Evolutionary conservation across 2,888 invertebrate species (phyloP).

Genomic region (Syrista parreyssii): DNA sequence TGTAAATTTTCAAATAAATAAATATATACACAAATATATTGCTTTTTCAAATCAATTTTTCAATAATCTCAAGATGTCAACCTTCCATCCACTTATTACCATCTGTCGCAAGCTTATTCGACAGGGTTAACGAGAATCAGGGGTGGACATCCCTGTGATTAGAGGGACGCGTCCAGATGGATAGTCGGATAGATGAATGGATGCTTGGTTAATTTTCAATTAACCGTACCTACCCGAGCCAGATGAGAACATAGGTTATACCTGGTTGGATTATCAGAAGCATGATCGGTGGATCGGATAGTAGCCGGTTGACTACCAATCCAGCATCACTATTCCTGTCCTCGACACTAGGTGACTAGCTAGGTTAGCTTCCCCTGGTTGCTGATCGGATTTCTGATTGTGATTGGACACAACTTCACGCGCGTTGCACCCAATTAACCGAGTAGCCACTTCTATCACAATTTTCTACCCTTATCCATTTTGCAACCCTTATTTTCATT

Average conservation of each 20-base stretch:
- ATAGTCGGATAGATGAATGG: constrained; percentile 32
- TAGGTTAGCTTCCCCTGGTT: not conserved
- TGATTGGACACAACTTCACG: constrained; percentile 41
- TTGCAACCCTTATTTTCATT: not conserved
- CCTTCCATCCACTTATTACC: not conserved
- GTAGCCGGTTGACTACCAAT: not conserved
- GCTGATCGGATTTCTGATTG: not conserved
- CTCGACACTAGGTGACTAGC: not conserved
- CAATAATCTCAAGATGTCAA: not conserved
- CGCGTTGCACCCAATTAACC: constrained; percentile 37
- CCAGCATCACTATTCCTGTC: not conserved
- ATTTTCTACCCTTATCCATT: not conserved
- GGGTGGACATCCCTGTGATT: constrained; percentile 47
- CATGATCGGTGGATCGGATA: not conserved
- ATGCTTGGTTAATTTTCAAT: constrained; percentile 59
- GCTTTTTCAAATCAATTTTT: not conserved
- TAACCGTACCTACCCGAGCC: constrained; percentile 32
- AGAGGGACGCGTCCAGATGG: constrained; percentile 49
- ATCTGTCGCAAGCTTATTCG: not conserved
- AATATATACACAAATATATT: not conserved
- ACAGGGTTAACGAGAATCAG: constrained; percentile 36
- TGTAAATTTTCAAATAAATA: not conserved
- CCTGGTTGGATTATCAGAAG: not conserved
- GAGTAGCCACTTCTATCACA: not conserved
- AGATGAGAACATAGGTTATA: constrained; percentile 10